Evolutionary conservation across 2,888 invertebrate genomes (phyloP).

Genomic region (Eristalinus sepulchralis): DNA sequence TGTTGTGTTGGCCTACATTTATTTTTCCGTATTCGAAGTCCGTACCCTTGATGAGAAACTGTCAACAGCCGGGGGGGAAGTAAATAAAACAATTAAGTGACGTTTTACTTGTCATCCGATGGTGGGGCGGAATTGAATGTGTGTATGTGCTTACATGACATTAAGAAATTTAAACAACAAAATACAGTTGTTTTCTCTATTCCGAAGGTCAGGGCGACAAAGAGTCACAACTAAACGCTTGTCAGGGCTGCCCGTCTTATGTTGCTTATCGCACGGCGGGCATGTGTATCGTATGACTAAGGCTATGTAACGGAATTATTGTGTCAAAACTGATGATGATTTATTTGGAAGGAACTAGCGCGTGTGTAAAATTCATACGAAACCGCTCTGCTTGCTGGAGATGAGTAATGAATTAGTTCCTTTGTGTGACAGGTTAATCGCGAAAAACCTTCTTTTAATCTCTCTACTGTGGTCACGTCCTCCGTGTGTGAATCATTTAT

Average conservation of each 20-base stretch:
- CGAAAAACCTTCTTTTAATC: neutral
- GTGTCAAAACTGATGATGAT: neutral
- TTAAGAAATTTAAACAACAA: neutral
- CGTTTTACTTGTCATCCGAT: constrained; percentile 21
- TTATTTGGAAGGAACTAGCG: neutral
- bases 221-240: neutral
- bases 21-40: neutral
- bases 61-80: constrained; percentile 20
- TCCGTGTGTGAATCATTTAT: neutral
- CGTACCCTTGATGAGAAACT: neutral
- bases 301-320: neutral
- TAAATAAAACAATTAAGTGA: constrained; percentile 55
- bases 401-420: neutral
- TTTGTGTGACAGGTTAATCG: neutral
- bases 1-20: constrained; percentile 47
- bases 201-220: neutral
- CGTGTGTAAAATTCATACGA: neutral
- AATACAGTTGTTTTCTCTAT: neutral
- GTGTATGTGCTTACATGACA: neutral
- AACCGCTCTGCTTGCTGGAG: neutral
- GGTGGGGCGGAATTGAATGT: neutral
- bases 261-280: neutral
- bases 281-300: neutral
- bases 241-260: neutral
- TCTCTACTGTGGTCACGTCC: neutral